These are phyloP conservation scores for Condylura cristata DNA, from an alignment of 2,113 vertebrate species.

Conservation along the genomic window DNA sequence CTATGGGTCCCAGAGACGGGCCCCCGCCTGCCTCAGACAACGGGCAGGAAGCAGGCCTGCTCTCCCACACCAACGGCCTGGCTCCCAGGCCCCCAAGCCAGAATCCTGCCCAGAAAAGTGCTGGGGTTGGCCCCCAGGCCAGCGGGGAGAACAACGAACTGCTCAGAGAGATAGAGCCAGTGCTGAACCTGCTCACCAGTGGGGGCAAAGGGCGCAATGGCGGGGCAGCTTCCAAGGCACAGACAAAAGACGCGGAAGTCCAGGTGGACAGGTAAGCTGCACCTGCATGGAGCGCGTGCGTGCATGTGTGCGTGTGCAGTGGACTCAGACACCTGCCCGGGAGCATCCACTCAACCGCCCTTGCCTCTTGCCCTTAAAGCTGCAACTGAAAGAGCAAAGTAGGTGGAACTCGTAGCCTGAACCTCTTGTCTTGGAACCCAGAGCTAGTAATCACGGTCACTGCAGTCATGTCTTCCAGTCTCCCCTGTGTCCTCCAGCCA, in stretches of 20 bases:
- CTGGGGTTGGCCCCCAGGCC: slow-evolving; percentile 85
- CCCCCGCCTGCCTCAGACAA: slow-evolving; percentile 70
- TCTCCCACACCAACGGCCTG: slow-evolving; percentile 83
- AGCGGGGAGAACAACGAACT: slow-evolving; percentile 91
- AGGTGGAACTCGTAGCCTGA: accelerated
- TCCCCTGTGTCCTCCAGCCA: neutral
- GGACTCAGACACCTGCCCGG: too few species aligned
- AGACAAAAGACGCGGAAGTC: slow-evolving; percentile 91
- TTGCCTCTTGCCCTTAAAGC: neutral
- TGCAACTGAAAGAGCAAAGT: accelerated
- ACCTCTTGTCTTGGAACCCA: neutral
- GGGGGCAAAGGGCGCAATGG: slow-evolving; percentile 87
- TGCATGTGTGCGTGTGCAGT: too few species aligned
- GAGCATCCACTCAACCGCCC: accelerated
- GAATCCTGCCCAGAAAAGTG: slow-evolving; percentile 80
- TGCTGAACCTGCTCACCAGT: slow-evolving; percentile 92
- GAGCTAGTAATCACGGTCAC: accelerated
- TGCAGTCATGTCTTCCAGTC: accelerated
- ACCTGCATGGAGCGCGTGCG: neutral
- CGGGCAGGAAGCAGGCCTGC: slow-evolving; percentile 69
- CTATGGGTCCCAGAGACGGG: neutral
- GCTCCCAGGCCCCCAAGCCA: slow-evolving; percentile 72
- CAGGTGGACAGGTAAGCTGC: slow-evolving; percentile 95
- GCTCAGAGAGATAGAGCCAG: slow-evolving; percentile 95
- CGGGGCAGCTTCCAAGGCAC: slow-evolving; percentile 86